Percentiles rank a stretch among this genome's conserved stretches.
phyloP scores from a whole-genome alignment of 2,888 invertebrate species.

The Yponomeuta sedellus region DNA sequence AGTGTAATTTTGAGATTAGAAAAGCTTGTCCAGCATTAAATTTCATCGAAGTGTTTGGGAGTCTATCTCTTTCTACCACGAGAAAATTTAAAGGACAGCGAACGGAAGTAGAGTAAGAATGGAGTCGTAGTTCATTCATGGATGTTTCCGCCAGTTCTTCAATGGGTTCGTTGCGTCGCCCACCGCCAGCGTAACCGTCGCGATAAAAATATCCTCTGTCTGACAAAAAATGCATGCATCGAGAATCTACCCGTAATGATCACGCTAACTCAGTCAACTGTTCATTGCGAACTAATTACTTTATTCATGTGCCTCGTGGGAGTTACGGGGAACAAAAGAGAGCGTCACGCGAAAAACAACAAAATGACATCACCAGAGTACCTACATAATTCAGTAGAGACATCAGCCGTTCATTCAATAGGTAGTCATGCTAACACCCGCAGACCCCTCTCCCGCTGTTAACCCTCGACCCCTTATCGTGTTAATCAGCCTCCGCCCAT shows the following conservation, averaged over 20 bases:
- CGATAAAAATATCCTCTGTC: constrained; percentile 9
- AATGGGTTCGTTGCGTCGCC: constrained; percentile 12
- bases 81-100: constrained; percentile 22
- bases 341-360: not conserved
- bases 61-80: not conserved
- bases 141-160: constrained; percentile 45
- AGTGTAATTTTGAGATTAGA: not conserved
- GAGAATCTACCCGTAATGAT: not conserved
- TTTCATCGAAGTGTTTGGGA: not conserved
- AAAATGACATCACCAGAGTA: constrained; percentile 12
- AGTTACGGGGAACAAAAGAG: not conserved
- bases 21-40: not conserved
- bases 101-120: constrained; percentile 60
- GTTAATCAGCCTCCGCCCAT: constrained; percentile 30
- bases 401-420: constrained; percentile 30
- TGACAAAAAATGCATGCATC: constrained; percentile 11
- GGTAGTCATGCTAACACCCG: constrained; percentile 28
- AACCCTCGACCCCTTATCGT: constrained; percentile 23
- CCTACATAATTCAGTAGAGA: constrained; percentile 26
- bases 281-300: not conserved
- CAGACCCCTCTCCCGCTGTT: constrained; percentile 22
- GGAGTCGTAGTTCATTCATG: constrained; percentile 56
- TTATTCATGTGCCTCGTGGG: constrained; percentile 3
- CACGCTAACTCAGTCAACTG: not conserved
- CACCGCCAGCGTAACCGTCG: constrained; percentile 3